Base-by-base conservation (phyloP, 92 coral and sea anemone species). In the Heteractis magnifica region DNA sequence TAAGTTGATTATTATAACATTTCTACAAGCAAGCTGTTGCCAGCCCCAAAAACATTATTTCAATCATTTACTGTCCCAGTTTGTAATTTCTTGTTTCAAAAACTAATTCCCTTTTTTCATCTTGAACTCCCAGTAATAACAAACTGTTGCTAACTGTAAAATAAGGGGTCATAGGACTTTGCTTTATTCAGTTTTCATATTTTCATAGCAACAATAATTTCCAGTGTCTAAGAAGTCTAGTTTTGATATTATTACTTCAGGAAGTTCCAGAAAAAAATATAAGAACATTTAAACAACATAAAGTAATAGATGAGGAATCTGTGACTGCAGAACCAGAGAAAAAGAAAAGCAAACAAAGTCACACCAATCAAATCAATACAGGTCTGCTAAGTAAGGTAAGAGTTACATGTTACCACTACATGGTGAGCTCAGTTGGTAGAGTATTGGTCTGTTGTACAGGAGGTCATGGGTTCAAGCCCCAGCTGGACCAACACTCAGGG, bases 301-400 rank as follows among this genome's bases (percentile, higher is more conserved):
- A 82, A 80, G 90, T 84, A 19, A 53, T 89, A 64, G 92, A 82
- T 34, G 80, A 51, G 13, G 58, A 62, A 53, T 8, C 23, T 18
- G 71, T 70, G 77, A 65, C 72, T 26, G 70, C 79, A 11, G 87
- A 70, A 13, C 83, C 87, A 79, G 81, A 56, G 71, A 55, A 20
- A 72, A 87, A 82, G 80, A 82, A 75, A 23, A 49, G 68, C 14
- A 80, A 79, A 59, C 56, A 68, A 58, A 49, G 59, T 21, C 76
- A 87, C 34, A 26, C 92, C 52, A 87, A 56, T 50, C 86, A 89
- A 73, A 81, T 93, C 76, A 87, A 89, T 73, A 83, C 55, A 56
- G 87, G 90, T 76, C 89, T 93, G 20, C 87, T 93, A 3, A 89
- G 85, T 77, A 93, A 93, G 94, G 97, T 93, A 85, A 70, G 74